Evolutionary conservation across 2,113 vertebrate genomes (phyloP), one percentile per base, ranked within the genome.

Genomic region (Gavialis gangeticus): DNA sequence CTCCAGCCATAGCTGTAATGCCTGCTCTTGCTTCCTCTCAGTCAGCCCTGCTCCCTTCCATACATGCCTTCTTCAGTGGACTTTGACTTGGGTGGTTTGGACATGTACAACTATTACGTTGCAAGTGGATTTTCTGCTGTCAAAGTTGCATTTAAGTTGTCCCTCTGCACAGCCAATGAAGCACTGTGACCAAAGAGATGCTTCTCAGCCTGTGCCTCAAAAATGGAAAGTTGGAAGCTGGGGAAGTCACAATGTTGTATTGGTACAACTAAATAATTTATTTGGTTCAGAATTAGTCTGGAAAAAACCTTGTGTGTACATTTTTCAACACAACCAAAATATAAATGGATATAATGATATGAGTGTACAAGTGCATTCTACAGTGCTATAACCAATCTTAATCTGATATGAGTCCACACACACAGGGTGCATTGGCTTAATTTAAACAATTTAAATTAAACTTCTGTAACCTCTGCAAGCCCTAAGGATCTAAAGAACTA

Each of bases 81-180:
- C 73, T 79, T 58, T 66, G 63, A 81, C 90, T 96, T 89, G 30
- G 83, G 64, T 90, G 57, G 93, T 93, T 87, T 87, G 67, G 67
- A 63, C 92, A 64, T 84, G 85, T 2, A 2, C 87, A 88, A 77
- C 91, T 88, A 66, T 82, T 81, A 12, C 9, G 62, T 73, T 95
- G 92, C 90, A 94, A 96, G 95, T 90, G 95, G 77, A 75, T 0
- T 0, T 30, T n/a, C 22, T 94, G 84, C 86, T 84, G 2, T n/a
- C 79, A n/a, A 25, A 67, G 75, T 90, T 86, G n/a, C 46, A 14
- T 94, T 93, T 62, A 56, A 11, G 17, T 84, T 86, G 84, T 5
- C 27, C 15, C 17, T 34, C 22, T 78, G 19, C 21, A 12, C 28
- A 58, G 56, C 14, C 55, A 77, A 77, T 12, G 9, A 77, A 14